Evolutionary conservation across 2,797 vertebrate genomes (phyloP), one percentile per base, ranked within the genome.

Genomic region (Channallabes apus): DNA sequence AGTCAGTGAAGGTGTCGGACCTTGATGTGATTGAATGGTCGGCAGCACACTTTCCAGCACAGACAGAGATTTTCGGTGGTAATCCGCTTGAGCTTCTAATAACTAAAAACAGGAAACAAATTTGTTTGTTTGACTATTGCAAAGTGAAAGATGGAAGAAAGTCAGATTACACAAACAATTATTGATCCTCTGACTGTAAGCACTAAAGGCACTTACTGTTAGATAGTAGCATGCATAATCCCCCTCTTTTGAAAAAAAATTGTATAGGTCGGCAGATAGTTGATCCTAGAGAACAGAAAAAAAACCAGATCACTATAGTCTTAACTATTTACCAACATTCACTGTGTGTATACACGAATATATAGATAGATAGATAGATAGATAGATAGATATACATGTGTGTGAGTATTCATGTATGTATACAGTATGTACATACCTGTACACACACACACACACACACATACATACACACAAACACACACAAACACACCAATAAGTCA

Each of bases 41-140:
- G 98, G 98, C 92, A 99, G 93, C 91, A 98, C 96, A 82, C 93
- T 96, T 95, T 99, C 98, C 95, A 99, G 96, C 91, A 99, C 96
- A 89, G 96, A 94, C 94, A 99, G 96, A 94, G 98, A 97, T 96
- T 96, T 99, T 94, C 98, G 96, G 95, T 99, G 98, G 96, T 99
- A 99, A 95, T 99, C 98, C 91, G 98, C 98, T 96, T 99, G 98
- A 93, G 97, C 96, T 94, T 99, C 98, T 96, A 99, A 96, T 94
- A 99, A 97, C 98, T 99, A 91, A 93, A 94, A 95, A 96, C 92
- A 97, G 91, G 92, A 93, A 93, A 93, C n/a, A 89, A 46, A 85
- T 80, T 80, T 86, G 85, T n/a, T n/a, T n/a, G n/a, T n/a, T n/a
- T n/a, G 58, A 69, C 6, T 8, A 58, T 18, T 65, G 27, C 27